Evolutionary conservation across 1,140 invertebrate genomes (phyloP).

Genomic region (Atta colombica): DNA sequence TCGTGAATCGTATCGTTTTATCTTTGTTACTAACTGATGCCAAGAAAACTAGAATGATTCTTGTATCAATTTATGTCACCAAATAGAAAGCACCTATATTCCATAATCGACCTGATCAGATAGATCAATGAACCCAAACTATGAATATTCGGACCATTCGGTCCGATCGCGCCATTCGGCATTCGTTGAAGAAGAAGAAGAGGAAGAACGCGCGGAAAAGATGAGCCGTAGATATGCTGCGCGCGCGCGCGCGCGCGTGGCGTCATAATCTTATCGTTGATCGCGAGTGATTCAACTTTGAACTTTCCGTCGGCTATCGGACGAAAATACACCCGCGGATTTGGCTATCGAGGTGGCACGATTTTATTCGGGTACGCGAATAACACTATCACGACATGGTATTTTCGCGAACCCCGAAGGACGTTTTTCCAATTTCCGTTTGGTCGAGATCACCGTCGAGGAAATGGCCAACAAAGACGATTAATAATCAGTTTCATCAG

Average conservation of each 20-base stretch:
- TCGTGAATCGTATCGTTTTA: too few species aligned
- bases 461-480: slow-evolving; percentile 16
- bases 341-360: slow-evolving; percentile 49
- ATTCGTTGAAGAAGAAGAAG: not conserved
- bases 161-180: slow-evolving; percentile 10
- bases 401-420: slow-evolving; percentile 25
- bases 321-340: slow-evolving; percentile 57
- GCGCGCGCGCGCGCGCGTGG: slow-evolving; percentile 41
- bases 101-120: not conserved
- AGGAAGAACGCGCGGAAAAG: slow-evolving; percentile 20
- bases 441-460: slow-evolving; percentile 4
- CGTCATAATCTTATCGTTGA: slow-evolving; percentile 70
- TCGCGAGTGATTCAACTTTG: slow-evolving; percentile 72
- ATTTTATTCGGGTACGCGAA: slow-evolving; percentile 14
- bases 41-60: too few species aligned
- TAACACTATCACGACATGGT: slow-evolving; percentile 8
- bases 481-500: slow-evolving; percentile 6
- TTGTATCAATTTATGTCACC: too few species aligned
- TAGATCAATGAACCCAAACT: slow-evolving; percentile 51
- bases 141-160: slow-evolving; percentile 37
- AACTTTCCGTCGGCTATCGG: slow-evolving; percentile 66
- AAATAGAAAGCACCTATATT: too few species aligned
- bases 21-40: too few species aligned
- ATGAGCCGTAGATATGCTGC: slow-evolving; percentile 12
- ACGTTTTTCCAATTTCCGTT: not conserved